Evolutionary conservation across 2,113 vertebrate species (phyloP), one percentile per base, ranked within the genome.

Genomic region (Anhinga anhinga): DNA sequence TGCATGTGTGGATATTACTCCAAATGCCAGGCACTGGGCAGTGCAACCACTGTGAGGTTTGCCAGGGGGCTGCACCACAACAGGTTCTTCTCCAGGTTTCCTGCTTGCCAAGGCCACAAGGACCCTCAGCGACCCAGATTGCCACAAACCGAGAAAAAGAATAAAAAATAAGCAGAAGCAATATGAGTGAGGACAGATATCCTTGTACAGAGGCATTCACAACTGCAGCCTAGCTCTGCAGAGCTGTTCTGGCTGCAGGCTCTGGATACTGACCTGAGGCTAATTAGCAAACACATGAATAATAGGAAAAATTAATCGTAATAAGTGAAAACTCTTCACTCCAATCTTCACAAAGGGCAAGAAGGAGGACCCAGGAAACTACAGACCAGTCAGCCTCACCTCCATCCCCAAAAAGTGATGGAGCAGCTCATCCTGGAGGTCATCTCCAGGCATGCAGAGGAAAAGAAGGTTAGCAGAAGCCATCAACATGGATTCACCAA

Each of bases 1-100:
- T 21, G 13, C 5, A 2, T 0, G 2, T 1, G 2, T 7, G 19
- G 19, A 3, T 3, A 1, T 29, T 13, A 3, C 45, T 18, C 34
- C 29, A 23, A 18, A 30, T 2, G 10, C 47, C 65, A 44, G 21
- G 20, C 40, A 20, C 44, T 1, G 23, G 34, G 30, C 26, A 53
- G n/a, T 62, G 44, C 18, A 18, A 5, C 23, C 49, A 10, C 32
- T 5, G 32, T 59, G 10, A 30, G 53, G 27, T 36, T 49, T 72
- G 45, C 61, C 20, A 5, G 16, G 50, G 61, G 16, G 9, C 49
- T 78, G 65, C 70, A 44, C 61, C 40, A 5, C 45, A 12, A 11
- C 0, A 0, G 23, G 5, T 1, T 58, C 58, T 56, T 34, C 80
- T 36, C 50, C 65, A 11, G 15, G 4, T 27, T 30, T 30, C 29